Conservation (phyloP, 2,888 invertebrate species). For the Himalopsyche kuldschensis region DNA sequence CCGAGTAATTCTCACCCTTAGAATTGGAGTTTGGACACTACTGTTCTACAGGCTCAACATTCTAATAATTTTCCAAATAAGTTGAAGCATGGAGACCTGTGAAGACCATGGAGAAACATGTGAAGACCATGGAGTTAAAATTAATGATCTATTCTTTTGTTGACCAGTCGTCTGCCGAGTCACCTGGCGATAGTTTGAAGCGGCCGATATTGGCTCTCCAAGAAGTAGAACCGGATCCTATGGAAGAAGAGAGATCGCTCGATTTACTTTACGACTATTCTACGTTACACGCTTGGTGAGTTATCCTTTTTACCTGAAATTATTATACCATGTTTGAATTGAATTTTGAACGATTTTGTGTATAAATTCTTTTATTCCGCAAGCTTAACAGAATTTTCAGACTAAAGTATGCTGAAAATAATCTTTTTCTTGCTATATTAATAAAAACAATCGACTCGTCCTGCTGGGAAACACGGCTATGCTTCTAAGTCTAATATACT, state of each 20-base stretch:
- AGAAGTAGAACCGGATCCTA: conserved; percentile 76
- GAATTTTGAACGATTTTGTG: no score
- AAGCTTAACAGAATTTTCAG: conserved; percentile 13
- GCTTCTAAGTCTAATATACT: neutral
- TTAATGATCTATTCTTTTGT: conserved; percentile 20
- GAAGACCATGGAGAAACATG: no score
- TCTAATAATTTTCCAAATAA: no score
- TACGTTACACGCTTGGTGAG: conserved; percentile 80
- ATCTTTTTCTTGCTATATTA: conserved; percentile 34
- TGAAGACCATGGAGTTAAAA: no score
- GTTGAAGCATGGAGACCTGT: no score
- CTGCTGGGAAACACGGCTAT: conserved; percentile 29
- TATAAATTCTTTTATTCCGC: neutral
- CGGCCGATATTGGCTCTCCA: conserved; percentile 77
- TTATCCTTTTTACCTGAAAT: no score
- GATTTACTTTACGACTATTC: conserved; percentile 89
- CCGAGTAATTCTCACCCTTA: no score
- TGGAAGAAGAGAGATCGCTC: conserved; percentile 78
- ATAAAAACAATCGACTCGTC: neutral
- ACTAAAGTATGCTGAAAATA: conserved; percentile 8
- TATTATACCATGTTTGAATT: neutral
- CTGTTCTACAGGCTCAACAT: no score
- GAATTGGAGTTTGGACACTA: no score
- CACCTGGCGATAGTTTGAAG: conserved; percentile 55
- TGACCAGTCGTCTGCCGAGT: conserved; percentile 37